Base-by-base conservation (phyloP, 2,888 invertebrate genomes). In the Muschampia staudingeri region DNA sequence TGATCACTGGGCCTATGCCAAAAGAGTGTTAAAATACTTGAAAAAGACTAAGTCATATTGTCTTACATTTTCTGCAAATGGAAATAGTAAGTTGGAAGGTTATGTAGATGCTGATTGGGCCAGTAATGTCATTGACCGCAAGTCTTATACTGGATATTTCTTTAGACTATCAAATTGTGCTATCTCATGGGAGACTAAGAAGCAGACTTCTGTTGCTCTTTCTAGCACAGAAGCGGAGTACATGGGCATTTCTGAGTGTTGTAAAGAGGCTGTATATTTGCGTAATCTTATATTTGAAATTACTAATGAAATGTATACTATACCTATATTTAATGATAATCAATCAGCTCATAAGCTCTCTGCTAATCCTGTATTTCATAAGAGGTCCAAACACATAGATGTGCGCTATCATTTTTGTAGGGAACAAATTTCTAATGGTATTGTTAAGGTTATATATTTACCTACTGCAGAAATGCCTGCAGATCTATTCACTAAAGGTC, bases 311-410 rank as follows among this genome's bases (percentile, higher is more conserved):
- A 37, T 6, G 3, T 37, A 69, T 34, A 8, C n/a, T 16, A 69
- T 69, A 37, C 14, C 37, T 37, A 16, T 69, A 16, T 56, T 56
- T 56, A 56, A 56, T n/a, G 56, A 56, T 56, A 56, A 56, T 56
- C 56, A 56, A 19, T 56, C 56, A 2, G 56, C 56, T 8, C 56
- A n/a, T 16, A 56, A 56, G 7, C 19, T 56, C 6, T 16, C n/a
- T n/a, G 19, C 16, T 56, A 56, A 70, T 70, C 14, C 16, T 70
- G 16, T 37, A 34, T 37, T 9, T 16, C 40, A 70, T 70, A 70
- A 70, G 14, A 70, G 16, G 40, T 70, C 70, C 69, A 37, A 69
- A 69, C 69, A 69, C n/a, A 65, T 65, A 69, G 69, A 69, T 69
- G 37, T 69, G 7, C 34, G 69, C 19, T 69, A 69, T 11, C 70